Evolutionary conservation across 2,113 vertebrate genomes (phyloP), one percentile per base, ranked within the genome.

Genomic region (Physeter macrocephalus): DNA sequence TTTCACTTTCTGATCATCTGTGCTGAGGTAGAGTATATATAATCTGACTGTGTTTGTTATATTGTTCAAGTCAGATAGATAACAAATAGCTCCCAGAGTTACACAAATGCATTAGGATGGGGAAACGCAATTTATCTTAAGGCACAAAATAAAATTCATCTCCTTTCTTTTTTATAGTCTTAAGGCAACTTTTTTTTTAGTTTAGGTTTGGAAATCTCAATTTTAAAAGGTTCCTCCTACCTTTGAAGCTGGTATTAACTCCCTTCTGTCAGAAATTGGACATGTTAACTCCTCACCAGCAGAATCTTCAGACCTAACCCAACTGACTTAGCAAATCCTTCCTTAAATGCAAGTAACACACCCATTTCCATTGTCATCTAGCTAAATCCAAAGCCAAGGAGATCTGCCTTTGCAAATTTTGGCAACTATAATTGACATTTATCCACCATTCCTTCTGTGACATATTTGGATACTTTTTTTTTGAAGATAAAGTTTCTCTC

Each of bases 381-480:
- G 69, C 25, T 36, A 93, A 83, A 93, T 18, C 14, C n/a, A 78
- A 89, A 89, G 78, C 49, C 92, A 54, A 39, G 78, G 69, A 88
- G 34, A 77, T 84, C 78, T 54, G 54, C 72, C 74, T 97, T 87
- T 86, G 57, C 62, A 88, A 88, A 92, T 66, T 75, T 81, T 96
- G 90, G 95, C 80, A 95, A 29, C 23, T 61, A 12, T 69, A 74
- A 83, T 52, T 84, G 90, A 88, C 83, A 85, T 80, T 82, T 84
- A 87, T 43, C 74, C 13, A 88, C 83, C 27, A 93, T 82, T 43
- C 96, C 27, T 39, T 94, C 91, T 96, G 93, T 62, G 92, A 81
- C 25, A 72, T 82, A 93, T 82, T 62, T 61, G 61, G 23, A 72
- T 62, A 21, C 10, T 39, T 67, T 23, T 74, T 93, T 46, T 75